phyloP scores from a whole-genome alignment of 2,113 vertebrate genomes.

The Paracyprichromis sp. region DNA sequence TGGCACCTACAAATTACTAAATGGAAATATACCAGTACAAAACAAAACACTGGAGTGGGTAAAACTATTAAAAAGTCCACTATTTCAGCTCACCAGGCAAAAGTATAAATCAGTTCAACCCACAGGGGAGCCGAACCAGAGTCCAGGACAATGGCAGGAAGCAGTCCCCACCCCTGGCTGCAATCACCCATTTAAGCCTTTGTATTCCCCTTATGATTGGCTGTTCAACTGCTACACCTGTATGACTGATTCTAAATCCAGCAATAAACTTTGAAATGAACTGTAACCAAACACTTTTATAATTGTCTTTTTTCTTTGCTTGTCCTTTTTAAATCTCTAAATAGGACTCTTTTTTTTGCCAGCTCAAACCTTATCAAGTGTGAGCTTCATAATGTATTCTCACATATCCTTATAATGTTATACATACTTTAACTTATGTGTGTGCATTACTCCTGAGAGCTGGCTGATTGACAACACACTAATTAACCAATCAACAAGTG shows the following conservation, averaged over 20 bases:
- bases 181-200: background rate
- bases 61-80: background rate
- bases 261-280: background rate
- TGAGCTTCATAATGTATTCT: background rate
- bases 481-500: conserved; percentile 37
- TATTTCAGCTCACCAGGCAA: background rate
- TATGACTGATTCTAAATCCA: background rate
- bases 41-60: background rate
- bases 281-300: background rate
- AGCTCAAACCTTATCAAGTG: background rate
- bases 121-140: background rate
- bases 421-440: background rate
- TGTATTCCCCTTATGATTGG: background rate
- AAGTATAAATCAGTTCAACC: background rate
- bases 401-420: background rate
- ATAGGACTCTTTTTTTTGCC: background rate
- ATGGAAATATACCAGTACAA: background rate
- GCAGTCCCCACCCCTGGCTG: background rate
- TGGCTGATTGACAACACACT: conserved; percentile 36
- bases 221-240: background rate
- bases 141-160: background rate
- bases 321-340: background rate
- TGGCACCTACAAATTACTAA: background rate
- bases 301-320: background rate
- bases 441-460: background rate